These are phyloP conservation scores for Brachyalestes nurse DNA, from an alignment of 2,797 vertebrate species.

Conservation along the genomic window DNA sequence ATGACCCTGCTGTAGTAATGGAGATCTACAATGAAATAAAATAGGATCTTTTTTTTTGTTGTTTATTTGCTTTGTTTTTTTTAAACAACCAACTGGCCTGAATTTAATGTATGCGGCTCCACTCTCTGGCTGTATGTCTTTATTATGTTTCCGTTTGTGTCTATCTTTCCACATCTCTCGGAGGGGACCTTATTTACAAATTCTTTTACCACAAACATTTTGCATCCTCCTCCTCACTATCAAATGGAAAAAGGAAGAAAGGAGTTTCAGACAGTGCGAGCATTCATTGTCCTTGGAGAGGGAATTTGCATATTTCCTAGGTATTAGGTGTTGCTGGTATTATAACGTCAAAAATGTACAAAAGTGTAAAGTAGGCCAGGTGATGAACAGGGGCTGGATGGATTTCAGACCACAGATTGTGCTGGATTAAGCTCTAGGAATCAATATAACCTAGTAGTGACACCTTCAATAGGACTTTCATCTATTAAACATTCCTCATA, in stretches of 20 bases:
- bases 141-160: slow-evolving; percentile 17
- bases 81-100: neutral
- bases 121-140: slow-evolving; percentile 24
- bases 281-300: slow-evolving; percentile 30
- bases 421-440: slow-evolving; percentile 43
- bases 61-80: neutral
- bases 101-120: slow-evolving; percentile 7
- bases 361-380: slow-evolving; percentile 42
- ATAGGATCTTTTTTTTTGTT: neutral
- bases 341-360: slow-evolving; percentile 30
- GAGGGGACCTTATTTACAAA: slow-evolving; percentile 26
- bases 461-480: slow-evolving; percentile 41
- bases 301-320: slow-evolving; percentile 37
- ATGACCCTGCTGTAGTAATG: neutral
- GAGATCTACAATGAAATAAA: slow-evolving; percentile 6
- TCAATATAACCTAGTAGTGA: slow-evolving; percentile 46
- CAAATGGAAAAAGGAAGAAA: slow-evolving; percentile 24
- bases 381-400: slow-evolving; percentile 24
- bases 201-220: slow-evolving; percentile 33
- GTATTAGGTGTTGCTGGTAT: slow-evolving; percentile 34
- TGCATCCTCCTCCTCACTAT: slow-evolving; percentile 36
- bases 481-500: slow-evolving; percentile 46
- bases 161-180: slow-evolving; percentile 17
- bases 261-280: slow-evolving; percentile 8
- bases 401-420: slow-evolving; percentile 43